phyloP scores from a whole-genome alignment of 2,888 invertebrate species.

The Drosophila helvetica region DNA sequence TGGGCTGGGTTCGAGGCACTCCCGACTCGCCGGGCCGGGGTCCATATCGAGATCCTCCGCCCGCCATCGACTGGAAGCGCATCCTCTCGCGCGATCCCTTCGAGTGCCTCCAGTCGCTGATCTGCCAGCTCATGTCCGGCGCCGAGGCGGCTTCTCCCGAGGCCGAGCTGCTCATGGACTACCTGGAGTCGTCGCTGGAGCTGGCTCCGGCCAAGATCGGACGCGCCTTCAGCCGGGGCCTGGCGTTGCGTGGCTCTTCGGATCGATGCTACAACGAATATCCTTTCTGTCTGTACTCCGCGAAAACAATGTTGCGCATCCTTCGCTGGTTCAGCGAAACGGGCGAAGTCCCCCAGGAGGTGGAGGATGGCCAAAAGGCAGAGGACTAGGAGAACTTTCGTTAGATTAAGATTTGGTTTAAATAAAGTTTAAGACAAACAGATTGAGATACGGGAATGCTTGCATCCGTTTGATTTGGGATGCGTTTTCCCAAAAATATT shows the following conservation, averaged over 20 bases:
- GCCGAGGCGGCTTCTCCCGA: slow-evolving; percentile 77
- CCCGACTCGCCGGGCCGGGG: slow-evolving; percentile 14
- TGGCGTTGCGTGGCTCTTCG: slow-evolving; percentile 68
- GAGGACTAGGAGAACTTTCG: slow-evolving; percentile 23
- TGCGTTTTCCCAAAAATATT: neutral
- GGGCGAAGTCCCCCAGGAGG: slow-evolving; percentile 23
- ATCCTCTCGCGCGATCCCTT: slow-evolving; percentile 82
- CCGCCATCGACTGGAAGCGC: slow-evolving; percentile 80
- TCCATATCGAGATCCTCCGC: slow-evolving; percentile 2
- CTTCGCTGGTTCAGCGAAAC: slow-evolving; percentile 81
- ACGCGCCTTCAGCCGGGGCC: slow-evolving; percentile 81
- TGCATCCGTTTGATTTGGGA: neutral
- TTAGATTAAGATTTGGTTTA: neutral
- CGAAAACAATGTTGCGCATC: slow-evolving; percentile 82
- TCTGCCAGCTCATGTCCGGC: slow-evolving; percentile 83
- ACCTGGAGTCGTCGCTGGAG: slow-evolving; percentile 75
- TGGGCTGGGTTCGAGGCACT: slow-evolving; percentile 37
- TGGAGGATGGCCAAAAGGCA: slow-evolving; percentile 32
- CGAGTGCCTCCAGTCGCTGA: slow-evolving; percentile 82
- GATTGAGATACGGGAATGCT: neutral
- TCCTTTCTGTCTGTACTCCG: slow-evolving; percentile 83
- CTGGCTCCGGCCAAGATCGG: slow-evolving; percentile 79
- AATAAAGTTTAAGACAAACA: slow-evolving; percentile 17
- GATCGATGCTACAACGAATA: slow-evolving; percentile 81
- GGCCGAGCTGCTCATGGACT: slow-evolving; percentile 76